Conservation (phyloP, 2,113 vertebrate genomes). For the Megaceryle torquata region DNA sequence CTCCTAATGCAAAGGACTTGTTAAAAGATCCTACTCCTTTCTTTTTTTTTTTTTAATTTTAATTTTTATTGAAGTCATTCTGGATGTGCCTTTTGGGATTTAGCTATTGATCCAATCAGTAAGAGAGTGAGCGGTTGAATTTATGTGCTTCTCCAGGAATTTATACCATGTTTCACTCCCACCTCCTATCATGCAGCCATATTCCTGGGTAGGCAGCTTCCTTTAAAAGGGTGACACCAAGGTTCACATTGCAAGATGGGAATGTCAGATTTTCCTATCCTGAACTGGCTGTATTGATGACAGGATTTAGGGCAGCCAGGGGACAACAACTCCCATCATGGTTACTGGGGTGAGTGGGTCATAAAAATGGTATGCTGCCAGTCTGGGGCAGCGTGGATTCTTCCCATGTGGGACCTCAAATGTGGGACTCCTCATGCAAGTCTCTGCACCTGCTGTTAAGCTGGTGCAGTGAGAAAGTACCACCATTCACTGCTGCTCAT, state of each 20-base stretch:
- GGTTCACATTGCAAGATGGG: not conserved
- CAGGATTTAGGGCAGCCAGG: not conserved
- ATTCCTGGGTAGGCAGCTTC: not conserved
- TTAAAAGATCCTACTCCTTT: not conserved
- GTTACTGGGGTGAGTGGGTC: not conserved
- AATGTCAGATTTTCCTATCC: not conserved
- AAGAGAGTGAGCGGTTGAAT: not conserved
- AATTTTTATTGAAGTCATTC: not conserved
- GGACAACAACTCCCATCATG: not conserved
- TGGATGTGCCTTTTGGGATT: not conserved
- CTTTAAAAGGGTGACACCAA: not conserved
- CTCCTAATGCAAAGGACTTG: not conserved
- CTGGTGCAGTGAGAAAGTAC: not conserved
- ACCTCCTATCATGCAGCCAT: not conserved
- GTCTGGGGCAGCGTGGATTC: rapidly evolving
- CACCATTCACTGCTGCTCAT: not conserved
- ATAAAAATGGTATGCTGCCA: not conserved
- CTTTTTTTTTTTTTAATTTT: not conserved
- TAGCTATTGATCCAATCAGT: not conserved
- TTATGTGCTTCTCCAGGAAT: not conserved
- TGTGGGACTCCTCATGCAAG: not conserved
- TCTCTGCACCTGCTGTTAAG: not conserved
- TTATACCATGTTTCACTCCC: not conserved
- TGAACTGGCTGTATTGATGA: not conserved
- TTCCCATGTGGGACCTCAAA: rapidly evolving